Conservation (phyloP, 2,888 invertebrate species). For the Chymomyza amoena region DNA sequence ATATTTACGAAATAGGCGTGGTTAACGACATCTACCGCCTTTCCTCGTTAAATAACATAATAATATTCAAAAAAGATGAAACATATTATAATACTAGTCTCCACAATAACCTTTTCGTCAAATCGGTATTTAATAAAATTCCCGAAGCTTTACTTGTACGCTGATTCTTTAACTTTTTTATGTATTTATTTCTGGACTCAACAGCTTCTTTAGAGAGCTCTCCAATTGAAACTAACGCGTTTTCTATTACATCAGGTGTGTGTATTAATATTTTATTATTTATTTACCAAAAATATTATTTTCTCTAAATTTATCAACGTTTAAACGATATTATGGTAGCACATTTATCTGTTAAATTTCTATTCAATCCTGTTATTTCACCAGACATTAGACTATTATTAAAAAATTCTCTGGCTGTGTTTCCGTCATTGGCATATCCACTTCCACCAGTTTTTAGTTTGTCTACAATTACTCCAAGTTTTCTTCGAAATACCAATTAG, state of each 20-base stretch:
- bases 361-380: slow-evolving; percentile 36
- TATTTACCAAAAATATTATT: not conserved
- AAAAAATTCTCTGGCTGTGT: not conserved
- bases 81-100: no score
- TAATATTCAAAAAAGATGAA: no score
- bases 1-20: no score
- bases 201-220: not conserved
- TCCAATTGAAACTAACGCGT: not conserved
- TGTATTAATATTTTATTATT: not conserved
- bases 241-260: not conserved
- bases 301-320: slow-evolving; percentile 23
- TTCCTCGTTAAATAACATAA: no score
- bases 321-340: no score
- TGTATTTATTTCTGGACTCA: slow-evolving; percentile 2
- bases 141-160: no score
- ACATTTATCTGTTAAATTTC: slow-evolving; percentile 24
- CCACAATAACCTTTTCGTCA: no score
- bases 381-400: slow-evolving; percentile 18
- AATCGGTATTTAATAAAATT: no score
- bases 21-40: no score
- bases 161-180: not conserved
- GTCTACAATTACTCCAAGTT: slow-evolving; percentile 1
- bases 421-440: slow-evolving; percentile 13
- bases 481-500: slow-evolving; percentile 3
- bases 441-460: no score